Base-by-base conservation (phyloP, 2,888 invertebrate species). In the Nemotelus nigrinus region DNA sequence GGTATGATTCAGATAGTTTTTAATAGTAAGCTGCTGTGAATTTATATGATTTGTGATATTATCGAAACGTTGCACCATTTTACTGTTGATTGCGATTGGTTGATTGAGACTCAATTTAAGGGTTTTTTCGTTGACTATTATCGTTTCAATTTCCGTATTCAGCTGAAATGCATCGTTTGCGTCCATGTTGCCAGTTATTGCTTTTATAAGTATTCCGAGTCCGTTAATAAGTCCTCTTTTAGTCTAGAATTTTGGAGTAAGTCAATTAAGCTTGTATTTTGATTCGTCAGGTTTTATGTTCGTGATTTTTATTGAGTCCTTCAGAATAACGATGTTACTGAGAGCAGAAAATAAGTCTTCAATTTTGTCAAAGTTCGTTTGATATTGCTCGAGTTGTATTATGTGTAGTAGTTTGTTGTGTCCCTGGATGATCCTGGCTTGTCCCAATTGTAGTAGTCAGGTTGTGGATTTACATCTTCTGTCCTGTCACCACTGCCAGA, bases 31-130 rank as follows among this genome's bases (percentile, higher is more conserved):
- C 43, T 77, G 77, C 8, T 77, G 77, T 3, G 25, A 10, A 53
- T 77, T 77, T 39, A 77, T 77, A 53, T 77, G 70, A 4, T 50
- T 68, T 8, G 77, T 60, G 10, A 77, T 55, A 47, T 77, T 77
- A 39, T 71, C 58, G 8, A 77, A 70, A 53, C 77, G 8, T 48
- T 77, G 25, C 3, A 70, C 63, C 70, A 77, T 77, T 53, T 71
- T 68, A 39, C 63, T 43, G 60, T 77, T 77, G 3, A 77, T 6
- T 48, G n/a, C n/a, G 4, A 41, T 53, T 58, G 60, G 77, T 43
- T 55, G 10, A 25, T 76, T 57, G 8, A 55, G 1, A 44, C 44
- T 25, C 3, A 53, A 8, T 53, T 50, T 76, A 6, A 65, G 5
- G 41, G 64, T 3, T 44, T 64, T 65, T 57, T 72, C 44, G 39